Percentiles rank a stretch among this genome's conserved stretches.
phyloP scores from a whole-genome alignment of 2,888 invertebrate species.

The Diarsia rubi region DNA sequence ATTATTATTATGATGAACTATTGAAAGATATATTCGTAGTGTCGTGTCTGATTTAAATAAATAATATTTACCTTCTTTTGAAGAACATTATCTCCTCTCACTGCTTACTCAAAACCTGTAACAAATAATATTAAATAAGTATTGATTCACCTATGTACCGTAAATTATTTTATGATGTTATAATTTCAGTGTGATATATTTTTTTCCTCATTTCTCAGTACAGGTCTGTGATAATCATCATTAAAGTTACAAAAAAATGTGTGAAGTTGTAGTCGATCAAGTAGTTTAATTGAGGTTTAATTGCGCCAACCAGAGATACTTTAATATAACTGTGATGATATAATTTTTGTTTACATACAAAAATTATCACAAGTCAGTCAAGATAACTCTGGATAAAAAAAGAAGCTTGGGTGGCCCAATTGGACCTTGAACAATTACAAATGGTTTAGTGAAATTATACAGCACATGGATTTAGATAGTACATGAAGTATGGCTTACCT shows the following conservation, averaged over 20 bases:
- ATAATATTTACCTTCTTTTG: conserved; percentile 43
- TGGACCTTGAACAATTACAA: background rate
- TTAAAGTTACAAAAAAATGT: conserved; percentile 24
- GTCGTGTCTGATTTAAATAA: background rate
- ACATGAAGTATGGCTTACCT: background rate
- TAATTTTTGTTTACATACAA: background rate
- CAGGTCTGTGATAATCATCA: conserved; percentile 84
- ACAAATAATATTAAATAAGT: conserved; percentile 22
- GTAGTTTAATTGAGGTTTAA: background rate
- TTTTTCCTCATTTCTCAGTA: conserved; percentile 81
- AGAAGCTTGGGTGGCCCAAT: background rate
- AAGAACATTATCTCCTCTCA: background rate
- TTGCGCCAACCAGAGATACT: background rate
- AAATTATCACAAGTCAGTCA: background rate
- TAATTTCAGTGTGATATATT: conserved; percentile 59
- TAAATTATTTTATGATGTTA: background rate
- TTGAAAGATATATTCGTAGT: no score
- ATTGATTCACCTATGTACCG: background rate
- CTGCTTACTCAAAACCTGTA: conserved; percentile 18
- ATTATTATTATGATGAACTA: no score
- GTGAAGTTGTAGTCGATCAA: background rate
- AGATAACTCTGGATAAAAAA: background rate
- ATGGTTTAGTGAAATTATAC: background rate
- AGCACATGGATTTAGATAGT: background rate
- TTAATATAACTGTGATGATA: background rate